A percentile compares a stretch with the other conserved stretches of the same genome.
phyloP scores from a whole-genome alignment of 2,797 vertebrate genomes.

The Brachyalestes nurse region DNA sequence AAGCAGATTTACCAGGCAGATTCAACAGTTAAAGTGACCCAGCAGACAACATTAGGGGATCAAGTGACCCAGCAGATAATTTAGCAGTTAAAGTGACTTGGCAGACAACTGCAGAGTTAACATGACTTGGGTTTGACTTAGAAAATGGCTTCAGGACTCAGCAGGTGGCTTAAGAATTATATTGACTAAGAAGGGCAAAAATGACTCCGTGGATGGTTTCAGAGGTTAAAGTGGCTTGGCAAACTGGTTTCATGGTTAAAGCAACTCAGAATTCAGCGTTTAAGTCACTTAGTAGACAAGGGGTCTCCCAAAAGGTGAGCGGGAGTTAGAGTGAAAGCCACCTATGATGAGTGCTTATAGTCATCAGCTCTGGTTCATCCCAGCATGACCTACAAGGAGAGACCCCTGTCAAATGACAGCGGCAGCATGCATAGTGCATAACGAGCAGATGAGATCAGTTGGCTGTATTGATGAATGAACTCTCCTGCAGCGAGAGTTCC shows the following conservation, averaged over 20 bases:
- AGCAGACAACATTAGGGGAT: background rate
- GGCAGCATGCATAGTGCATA: constrained; percentile 21
- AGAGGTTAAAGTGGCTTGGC: background rate
- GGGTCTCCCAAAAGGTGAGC: background rate
- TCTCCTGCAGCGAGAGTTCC: constrained; percentile 22
- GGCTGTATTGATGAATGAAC: constrained; percentile 34
- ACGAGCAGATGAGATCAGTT: constrained; percentile 41
- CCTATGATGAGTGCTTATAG: background rate
- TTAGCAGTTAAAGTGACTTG: background rate
- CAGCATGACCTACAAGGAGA: constrained; percentile 10
- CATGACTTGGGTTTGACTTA: background rate
- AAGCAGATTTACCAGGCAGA: background rate
- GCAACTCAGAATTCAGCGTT: background rate
- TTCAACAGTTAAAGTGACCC: background rate
- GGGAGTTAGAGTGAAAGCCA: background rate
- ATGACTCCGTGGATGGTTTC: background rate
- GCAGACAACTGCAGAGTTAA: background rate
- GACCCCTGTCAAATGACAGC: constrained; percentile 33
- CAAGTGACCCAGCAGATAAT: background rate
- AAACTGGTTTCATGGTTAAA: background rate
- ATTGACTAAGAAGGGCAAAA: background rate
- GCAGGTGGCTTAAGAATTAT: background rate
- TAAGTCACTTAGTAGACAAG: background rate
- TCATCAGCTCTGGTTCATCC: constrained; percentile 17
- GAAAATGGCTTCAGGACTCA: background rate